Percentiles rank a stretch among this genome's conserved stretches.
phyloP scores from a whole-genome alignment of 1,140 invertebrate species.

The Zaprionus africanus region DNA sequence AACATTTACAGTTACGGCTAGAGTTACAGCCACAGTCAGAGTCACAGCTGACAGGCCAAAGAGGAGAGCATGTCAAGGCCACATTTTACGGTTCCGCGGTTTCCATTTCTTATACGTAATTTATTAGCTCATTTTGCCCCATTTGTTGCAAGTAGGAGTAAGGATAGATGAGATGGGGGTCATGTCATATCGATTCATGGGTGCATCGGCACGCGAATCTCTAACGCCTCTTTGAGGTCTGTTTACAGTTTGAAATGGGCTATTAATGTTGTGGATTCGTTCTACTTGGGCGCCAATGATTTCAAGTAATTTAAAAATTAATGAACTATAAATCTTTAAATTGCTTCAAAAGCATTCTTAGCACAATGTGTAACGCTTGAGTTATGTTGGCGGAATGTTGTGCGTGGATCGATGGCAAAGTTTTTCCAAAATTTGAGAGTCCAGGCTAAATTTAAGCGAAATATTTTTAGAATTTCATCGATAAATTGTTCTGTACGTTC shows the following conservation, averaged over 20 bases:
- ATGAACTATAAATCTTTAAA: background rate
- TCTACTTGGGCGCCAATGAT: conserved; percentile 2
- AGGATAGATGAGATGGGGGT: background rate
- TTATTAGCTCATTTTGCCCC: conserved; percentile 48
- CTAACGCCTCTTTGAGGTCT: conserved; percentile 16
- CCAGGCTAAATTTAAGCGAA: no score
- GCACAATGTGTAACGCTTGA: background rate
- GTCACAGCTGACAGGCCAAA: background rate
- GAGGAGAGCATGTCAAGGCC: conserved; percentile 52
- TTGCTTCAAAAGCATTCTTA: background rate
- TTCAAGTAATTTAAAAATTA: background rate
- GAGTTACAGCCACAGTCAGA: background rate
- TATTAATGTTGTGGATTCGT: background rate
- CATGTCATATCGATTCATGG: conserved; percentile 25
- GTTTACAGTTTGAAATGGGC: conserved; percentile 8
- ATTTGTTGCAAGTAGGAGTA: conserved; percentile 10
- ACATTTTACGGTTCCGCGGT: conserved; percentile 51
- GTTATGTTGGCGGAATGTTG: background rate
- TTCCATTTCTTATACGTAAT: conserved; percentile 49
- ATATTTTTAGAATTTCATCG: no score
- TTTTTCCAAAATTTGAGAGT: no score
- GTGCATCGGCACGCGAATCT: conserved; percentile 12
- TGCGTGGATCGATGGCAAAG: no score
- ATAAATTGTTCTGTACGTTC: no score
- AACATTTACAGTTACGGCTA: conserved; percentile 35